Evolutionary conservation across 2,797 vertebrate species (phyloP).

Genomic region (Channallabes apus): DNA sequence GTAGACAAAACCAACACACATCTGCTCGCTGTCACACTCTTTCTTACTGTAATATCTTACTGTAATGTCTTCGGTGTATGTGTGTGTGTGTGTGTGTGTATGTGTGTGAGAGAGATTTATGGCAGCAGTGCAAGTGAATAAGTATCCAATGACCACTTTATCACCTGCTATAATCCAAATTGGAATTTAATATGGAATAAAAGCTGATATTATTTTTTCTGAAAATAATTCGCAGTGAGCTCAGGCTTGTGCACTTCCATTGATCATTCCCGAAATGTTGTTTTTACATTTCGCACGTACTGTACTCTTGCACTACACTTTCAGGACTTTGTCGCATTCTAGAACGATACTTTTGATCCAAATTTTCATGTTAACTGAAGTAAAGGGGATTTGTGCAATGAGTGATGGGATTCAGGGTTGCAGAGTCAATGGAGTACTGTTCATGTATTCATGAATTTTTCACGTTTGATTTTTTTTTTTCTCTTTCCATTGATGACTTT

Average conservation of each 20-base stretch:
- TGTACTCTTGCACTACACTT: background rate
- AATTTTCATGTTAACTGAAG: background rate
- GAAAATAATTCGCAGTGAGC: slow-evolving; percentile 5
- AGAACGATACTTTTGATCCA: background rate
- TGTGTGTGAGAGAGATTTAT: background rate
- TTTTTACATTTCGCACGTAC: background rate
- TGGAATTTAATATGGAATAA: slow-evolving; percentile 29
- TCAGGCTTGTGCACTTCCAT: background rate
- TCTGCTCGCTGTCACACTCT: slow-evolving; percentile 33
- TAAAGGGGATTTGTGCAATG: background rate
- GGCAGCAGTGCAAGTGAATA: slow-evolving; percentile 27
- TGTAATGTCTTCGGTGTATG: slow-evolving; percentile 17
- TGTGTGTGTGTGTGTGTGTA: slow-evolving; percentile 13
- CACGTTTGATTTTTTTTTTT: background rate
- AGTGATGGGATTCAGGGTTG: background rate
- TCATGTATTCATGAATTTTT: background rate
- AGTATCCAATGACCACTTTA: slow-evolving; percentile 27
- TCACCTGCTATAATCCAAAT: slow-evolving; percentile 25
- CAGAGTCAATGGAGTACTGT: background rate
- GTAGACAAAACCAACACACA: slow-evolving; percentile 54
- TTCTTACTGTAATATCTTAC: slow-evolving; percentile 36
- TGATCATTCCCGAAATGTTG: background rate
- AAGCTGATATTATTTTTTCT: slow-evolving; percentile 10
- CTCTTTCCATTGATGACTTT: background rate
- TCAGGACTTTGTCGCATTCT: background rate